Base-by-base conservation (phyloP, 2,888 invertebrate genomes). In the Scrobipalpa atriplicella region DNA sequence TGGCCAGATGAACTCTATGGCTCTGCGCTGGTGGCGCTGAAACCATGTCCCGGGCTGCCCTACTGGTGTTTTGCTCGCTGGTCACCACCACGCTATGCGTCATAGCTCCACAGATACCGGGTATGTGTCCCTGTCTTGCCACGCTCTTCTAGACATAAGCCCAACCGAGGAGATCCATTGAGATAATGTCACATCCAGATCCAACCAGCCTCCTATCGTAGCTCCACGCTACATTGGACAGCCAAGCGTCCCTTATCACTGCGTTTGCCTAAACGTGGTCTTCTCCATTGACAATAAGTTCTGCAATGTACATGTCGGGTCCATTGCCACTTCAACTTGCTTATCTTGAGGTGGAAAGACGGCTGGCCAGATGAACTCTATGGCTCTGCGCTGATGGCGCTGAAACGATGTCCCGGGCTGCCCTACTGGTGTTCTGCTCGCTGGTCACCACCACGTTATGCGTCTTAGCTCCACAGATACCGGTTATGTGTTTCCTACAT, bases 61-160 rank as follows among this genome's bases (percentile, higher is more conserved):
- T 91, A 66, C 78, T 91, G 75, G 78, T 91, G 73, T 90, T 92
- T 82, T 87, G 89, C 73, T 89, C 91, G 11, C 78, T 91, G 70
- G 84, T 92, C 62, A 87, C 89, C 29, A 84, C 85, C 67, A 86
- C 91, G 68, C 75, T 91, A 81, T 87, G 90, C 70, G 90, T 91
- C 62, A 91, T 89, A 71, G 90, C 92, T 29, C 92, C 92, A 18
- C 89, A 90, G 69, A 82, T 91, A 29, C 29, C 29, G 29, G 29
- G 29, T 29, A 29, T 29, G 29, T 29, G 5, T 29, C 5, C n/a
- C n/a, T n/a, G n/a, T n/a, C n/a, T n/a, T n/a, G n/a, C n/a, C n/a
- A n/a, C n/a, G n/a, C n/a, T n/a, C n/a, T n/a, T n/a, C n/a, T n/a
- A n/a, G 29, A 29, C 29, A 29, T 29, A 29, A 29, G 29, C 29